These are phyloP conservation scores for Diadromus collaris DNA, from an alignment of 2,888 invertebrate genomes.

Conservation along the genomic window DNA sequence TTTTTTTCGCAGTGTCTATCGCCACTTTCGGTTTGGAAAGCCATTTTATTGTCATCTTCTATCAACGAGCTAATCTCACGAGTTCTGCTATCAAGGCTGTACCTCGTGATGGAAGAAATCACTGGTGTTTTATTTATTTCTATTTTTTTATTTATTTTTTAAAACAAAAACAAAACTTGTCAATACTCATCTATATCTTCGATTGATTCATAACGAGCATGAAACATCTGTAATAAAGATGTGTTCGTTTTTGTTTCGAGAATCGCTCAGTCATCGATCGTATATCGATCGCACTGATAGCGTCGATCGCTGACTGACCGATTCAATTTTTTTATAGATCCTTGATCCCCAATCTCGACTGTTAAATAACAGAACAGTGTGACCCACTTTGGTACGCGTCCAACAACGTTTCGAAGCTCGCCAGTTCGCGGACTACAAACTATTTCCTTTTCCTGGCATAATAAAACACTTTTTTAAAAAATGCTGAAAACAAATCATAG, in stretches of 20 bases:
- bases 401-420: neutral
- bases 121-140: slow-evolving; percentile 30
- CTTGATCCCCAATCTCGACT: neutral
- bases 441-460: neutral
- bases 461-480: neutral
- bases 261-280: neutral
- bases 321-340: neutral
- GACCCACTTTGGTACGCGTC: neutral
- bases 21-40: slow-evolving; percentile 25
- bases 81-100: neutral
- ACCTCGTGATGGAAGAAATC: slow-evolving; percentile 39
- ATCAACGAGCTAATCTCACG: slow-evolving; percentile 20
- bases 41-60: neutral
- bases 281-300: neutral
- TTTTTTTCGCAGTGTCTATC: slow-evolving; percentile 23
- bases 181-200: neutral
- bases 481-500: neutral
- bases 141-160: neutral
- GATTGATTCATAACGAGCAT: slow-evolving; percentile 4
- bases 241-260: neutral
- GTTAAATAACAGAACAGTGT: neutral
- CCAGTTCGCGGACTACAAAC: neutral
- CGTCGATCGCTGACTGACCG: neutral
- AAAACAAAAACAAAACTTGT: slow-evolving; percentile 3
- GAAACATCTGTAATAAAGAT: neutral